Conservation (phyloP, 2,888 invertebrate species). For the Hirudinaria manillensis region DNA sequence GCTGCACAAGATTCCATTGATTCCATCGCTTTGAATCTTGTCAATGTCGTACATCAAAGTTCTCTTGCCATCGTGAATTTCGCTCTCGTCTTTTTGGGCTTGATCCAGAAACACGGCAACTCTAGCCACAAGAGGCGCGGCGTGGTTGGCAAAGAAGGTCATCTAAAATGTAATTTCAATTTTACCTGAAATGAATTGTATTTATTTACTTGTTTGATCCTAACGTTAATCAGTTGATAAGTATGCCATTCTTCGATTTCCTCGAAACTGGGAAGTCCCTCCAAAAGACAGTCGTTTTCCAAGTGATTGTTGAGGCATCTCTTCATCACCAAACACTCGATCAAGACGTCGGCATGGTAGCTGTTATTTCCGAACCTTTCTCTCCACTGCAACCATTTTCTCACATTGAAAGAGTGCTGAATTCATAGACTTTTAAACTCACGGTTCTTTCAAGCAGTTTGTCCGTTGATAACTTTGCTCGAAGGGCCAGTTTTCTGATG, state of each 20-base stretch:
- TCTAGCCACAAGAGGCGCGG: background rate
- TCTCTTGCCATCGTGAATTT: background rate
- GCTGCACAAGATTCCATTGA: conserved; percentile 9
- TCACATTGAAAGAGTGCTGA: no score
- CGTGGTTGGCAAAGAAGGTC: background rate
- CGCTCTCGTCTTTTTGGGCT: background rate
- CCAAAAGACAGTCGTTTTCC: conserved; percentile 4
- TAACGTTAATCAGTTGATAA: background rate
- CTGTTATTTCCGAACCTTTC: conserved; percentile 10
- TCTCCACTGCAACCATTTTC: background rate
- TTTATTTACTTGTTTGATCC: no score
- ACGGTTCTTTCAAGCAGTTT: background rate
- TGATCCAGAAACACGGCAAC: conserved; percentile 9
- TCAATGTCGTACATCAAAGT: conserved; percentile 9
- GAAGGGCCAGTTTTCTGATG: background rate
- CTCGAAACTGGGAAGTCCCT: conserved; percentile 11
- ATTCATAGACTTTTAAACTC: background rate
- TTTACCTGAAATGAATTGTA: background rate
- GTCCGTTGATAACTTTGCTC: background rate
- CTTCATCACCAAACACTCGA: conserved; percentile 1
- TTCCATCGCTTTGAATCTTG: background rate
- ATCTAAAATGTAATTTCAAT: background rate
- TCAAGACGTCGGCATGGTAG: background rate
- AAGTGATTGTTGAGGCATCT: background rate
- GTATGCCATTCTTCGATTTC: conserved; percentile 1